Evolutionary conservation across 2,113 vertebrate genomes (phyloP).

Genomic region (Centropus bengalensis): DNA sequence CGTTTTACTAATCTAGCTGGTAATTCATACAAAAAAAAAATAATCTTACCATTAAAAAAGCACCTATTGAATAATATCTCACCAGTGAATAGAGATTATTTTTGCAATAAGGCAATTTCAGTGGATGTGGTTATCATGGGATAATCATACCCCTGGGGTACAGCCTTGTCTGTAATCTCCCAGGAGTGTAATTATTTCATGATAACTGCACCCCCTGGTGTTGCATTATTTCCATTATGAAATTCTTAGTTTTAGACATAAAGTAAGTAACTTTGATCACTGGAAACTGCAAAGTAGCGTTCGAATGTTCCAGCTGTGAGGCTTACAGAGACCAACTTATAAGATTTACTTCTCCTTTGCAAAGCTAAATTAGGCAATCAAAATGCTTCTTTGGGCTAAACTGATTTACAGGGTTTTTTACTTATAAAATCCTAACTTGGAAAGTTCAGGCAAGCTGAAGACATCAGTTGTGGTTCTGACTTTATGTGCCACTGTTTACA

Average conservation of each 20-base stretch:
- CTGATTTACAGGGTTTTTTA: conserved; percentile 73
- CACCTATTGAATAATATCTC: conserved; percentile 81
- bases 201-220: conserved; percentile 79
- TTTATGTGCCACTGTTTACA: neutral
- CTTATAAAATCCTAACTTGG: conserved; percentile 69
- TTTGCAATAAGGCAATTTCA: conserved; percentile 85
- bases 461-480: neutral
- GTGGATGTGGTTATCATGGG: conserved; percentile 83
- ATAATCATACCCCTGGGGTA: conserved; percentile 85
- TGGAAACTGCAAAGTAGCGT: conserved; percentile 75
- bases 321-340: conserved; percentile 77
- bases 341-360: conserved; percentile 79
- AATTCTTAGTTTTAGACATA: conserved; percentile 81
- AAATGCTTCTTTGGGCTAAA: conserved; percentile 78
- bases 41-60: conserved; percentile 75
- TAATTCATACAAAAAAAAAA: conserved; percentile 73
- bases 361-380: conserved; percentile 84
- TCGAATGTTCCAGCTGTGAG: conserved; percentile 82
- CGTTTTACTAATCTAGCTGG: conserved; percentile 75
- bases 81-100: conserved; percentile 83
- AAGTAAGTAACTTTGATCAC: conserved; percentile 84
- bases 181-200: conserved; percentile 86
- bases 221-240: conserved; percentile 84
- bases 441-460: conserved; percentile 52
- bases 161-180: conserved; percentile 83